Evolutionary conservation across 2,888 invertebrate genomes (phyloP).

Genomic region (Rotaria sp.): DNA sequence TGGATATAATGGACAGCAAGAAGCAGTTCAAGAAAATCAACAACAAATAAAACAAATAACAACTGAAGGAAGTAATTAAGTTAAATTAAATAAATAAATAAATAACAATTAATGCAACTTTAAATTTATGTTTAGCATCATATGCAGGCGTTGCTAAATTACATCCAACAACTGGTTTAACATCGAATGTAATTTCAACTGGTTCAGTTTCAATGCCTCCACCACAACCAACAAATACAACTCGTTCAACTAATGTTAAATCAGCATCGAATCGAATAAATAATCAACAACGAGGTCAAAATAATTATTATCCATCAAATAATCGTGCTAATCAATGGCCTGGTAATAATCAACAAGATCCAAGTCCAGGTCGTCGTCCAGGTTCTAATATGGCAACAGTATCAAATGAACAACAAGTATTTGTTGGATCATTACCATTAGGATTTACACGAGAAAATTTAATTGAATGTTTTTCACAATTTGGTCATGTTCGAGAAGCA

Average conservation of each 20-base stretch:
- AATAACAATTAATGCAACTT: no score
- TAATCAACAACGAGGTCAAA: not conserved
- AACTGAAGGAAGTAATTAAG: no score
- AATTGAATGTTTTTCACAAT: not conserved
- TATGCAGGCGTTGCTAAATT: conserved; percentile 8
- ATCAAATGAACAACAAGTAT: not conserved
- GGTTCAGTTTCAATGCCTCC: not conserved
- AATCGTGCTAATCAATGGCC: not conserved
- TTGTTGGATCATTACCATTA: not conserved
- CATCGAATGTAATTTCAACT: not conserved
- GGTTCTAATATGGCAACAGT: not conserved
- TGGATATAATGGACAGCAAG: not conserved
- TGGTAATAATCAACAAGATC: not conserved
- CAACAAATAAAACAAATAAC: not conserved
- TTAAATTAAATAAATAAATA: no score
- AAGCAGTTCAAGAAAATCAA: not conserved
- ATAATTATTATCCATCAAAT: not conserved
- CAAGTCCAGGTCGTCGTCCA: not conserved
- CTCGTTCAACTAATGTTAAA: not conserved
- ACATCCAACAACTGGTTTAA: not conserved
- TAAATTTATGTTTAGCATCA: not conserved
- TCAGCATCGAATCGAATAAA: not conserved
- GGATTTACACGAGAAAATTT: not conserved
- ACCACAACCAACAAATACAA: not conserved
- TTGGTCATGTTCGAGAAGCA: not conserved